Percentiles rank a stretch among this genome's conserved stretches.
phyloP scores from a whole-genome alignment of 2,113 vertebrate genomes.

The Cynocephalus volans region DNA sequence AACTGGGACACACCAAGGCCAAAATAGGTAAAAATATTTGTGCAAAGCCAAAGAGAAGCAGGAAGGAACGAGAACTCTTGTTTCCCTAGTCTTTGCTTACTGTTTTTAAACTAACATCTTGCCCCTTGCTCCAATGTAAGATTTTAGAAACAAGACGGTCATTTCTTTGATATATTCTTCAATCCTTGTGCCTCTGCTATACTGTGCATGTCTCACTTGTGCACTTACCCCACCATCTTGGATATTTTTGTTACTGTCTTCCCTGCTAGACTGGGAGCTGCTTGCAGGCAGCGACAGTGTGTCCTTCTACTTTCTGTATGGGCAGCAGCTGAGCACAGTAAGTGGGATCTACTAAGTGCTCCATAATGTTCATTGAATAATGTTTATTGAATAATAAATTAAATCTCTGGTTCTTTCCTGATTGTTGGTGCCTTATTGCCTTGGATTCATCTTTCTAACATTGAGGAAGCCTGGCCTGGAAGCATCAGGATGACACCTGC shows the following conservation, averaged over 20 bases:
- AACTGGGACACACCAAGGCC: background rate
- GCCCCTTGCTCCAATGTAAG: background rate
- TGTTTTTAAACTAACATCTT: background rate
- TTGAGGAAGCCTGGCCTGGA: background rate
- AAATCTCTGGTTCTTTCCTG: background rate
- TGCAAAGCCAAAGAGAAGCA: background rate
- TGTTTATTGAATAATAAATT: background rate
- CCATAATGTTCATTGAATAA: background rate
- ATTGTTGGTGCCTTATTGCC: background rate
- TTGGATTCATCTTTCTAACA: background rate
- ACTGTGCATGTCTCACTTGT: too few species aligned
- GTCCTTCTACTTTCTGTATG: background rate
- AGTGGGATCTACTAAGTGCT: background rate
- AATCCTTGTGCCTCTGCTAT: background rate
- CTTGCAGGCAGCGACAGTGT: background rate
- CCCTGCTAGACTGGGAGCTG: background rate
- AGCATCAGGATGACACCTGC: background rate
- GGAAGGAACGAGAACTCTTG: background rate
- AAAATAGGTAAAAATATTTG: background rate
- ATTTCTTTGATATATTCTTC: background rate
- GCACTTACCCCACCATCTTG: background rate
- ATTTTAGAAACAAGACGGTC: background rate
- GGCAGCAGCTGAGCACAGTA: background rate
- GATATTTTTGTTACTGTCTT: background rate
- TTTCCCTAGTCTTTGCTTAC: background rate